Evolutionary conservation across 2,797 vertebrate species (phyloP), one percentile per base, ranked within the genome.

Genomic region (Sphenopsis melanotis): DNA sequence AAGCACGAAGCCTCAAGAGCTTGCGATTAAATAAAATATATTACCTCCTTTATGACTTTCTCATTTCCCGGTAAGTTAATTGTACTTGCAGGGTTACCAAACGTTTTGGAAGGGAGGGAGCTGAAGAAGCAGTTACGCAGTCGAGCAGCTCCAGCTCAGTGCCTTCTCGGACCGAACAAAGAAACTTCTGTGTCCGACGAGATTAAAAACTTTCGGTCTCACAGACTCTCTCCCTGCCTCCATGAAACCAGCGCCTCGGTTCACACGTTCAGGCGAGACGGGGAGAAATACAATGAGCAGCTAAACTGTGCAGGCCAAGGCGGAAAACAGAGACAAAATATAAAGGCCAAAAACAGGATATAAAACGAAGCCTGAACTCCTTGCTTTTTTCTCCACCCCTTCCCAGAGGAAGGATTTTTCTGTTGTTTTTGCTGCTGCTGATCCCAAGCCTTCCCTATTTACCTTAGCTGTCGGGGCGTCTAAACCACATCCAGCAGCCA

Each of bases 131-230:
- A 65, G 69, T 17, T 44, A 69, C 29, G 8, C 39, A 87, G 85
- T 46, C 56, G n/a, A 84, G 56, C 87, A 76, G 68, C 80, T 76
- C 65, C 77, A 94, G 78, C 91, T 92, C 85, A 83, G 60, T 87
- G 94, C 95, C 89, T 91, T 63, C 91, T 59, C 56, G 83, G 5
- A 83, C 80, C 22, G 69, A 98, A 98, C 98, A 98, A 98, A 98
- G 97, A 96, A 97, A 95, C 89, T 94, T 96, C 96, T 96, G 93
- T 96, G 93, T 77, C 64, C n/a, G 56, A 90, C 59, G 4, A 77
- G 82, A 96, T 85, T 69, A 78, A 75, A 97, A 97, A 96, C 96
- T 94, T 97, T 82, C 82, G 12, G 46, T 66, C 94, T 82, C 87
- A 81, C 37, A 56, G 90, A 77, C 78, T 95, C 90, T 37, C 44